Evolutionary conservation across 1,140 invertebrate genomes (phyloP).

Genomic region (Drosophila equinoxialis): DNA sequence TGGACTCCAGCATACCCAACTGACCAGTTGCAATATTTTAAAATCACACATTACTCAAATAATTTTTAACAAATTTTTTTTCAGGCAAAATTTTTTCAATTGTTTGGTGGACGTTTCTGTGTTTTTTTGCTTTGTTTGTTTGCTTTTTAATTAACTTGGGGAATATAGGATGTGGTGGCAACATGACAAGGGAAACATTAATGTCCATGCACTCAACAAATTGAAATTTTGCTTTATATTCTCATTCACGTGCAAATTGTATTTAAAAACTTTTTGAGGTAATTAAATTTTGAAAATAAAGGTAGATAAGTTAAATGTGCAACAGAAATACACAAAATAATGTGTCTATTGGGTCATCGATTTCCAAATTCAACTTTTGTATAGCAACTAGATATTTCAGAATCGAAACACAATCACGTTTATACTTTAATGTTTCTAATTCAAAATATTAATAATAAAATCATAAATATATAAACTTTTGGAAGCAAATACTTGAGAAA

Average conservation of each 20-base stretch:
- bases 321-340: too few species aligned
- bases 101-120: constrained; percentile 38
- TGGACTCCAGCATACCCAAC: constrained; percentile 30
- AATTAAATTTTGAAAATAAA: neutral
- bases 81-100: constrained; percentile 13
- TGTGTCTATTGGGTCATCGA: too few species aligned
- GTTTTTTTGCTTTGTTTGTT: constrained; percentile 50
- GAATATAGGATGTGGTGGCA: constrained; percentile 60
- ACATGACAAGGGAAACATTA: constrained; percentile 27
- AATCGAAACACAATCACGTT: too few species aligned
- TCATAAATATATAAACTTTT: too few species aligned
- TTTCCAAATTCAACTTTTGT: too few species aligned
- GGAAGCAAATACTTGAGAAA: too few species aligned
- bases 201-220: constrained; percentile 22
- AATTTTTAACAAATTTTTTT: constrained; percentile 66
- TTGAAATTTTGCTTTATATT: constrained; percentile 20
- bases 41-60: constrained; percentile 82
- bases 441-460: too few species aligned
- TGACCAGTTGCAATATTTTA: constrained; percentile 66
- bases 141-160: constrained; percentile 77
- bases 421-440: too few species aligned
- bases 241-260: neutral
- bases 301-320: neutral
- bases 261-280: constrained; percentile 1
- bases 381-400: too few species aligned